Conservation (phyloP, 2,113 vertebrate species). For the Parotia lawesii region DNA sequence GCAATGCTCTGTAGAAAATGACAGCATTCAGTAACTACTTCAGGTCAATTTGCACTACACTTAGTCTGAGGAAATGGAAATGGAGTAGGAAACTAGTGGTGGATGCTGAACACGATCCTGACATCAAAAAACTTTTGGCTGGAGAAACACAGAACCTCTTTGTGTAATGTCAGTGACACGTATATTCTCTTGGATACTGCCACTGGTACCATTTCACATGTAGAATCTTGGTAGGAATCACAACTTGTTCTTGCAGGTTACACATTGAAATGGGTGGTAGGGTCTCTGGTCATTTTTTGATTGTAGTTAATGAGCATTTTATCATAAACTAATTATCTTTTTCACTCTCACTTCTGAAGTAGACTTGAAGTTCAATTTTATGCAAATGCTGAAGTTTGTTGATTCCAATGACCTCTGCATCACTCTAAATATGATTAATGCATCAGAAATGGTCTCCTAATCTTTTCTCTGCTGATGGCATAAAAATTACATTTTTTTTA, state of each 20-base stretch:
- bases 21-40: not conserved
- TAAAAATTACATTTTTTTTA: not conserved
- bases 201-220: not conserved
- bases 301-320: not conserved
- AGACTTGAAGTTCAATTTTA: not conserved
- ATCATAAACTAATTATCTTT: not conserved
- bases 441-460: not conserved
- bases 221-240: not conserved
- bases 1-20: not conserved
- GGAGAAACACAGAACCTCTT: not conserved
- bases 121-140: not conserved
- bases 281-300: not conserved
- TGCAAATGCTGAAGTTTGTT: not conserved
- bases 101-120: not conserved
- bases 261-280: not conserved
- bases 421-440: not conserved
- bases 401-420: not conserved
- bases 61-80: not conserved
- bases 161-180: accelerated
- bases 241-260: not conserved
- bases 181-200: not conserved
- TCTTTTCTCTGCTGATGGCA: not conserved
- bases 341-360: not conserved
- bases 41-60: not conserved
- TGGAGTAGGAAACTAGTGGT: not conserved